Base-by-base conservation (phyloP, 2,888 invertebrate species). In the Leuctra nigra region DNA sequence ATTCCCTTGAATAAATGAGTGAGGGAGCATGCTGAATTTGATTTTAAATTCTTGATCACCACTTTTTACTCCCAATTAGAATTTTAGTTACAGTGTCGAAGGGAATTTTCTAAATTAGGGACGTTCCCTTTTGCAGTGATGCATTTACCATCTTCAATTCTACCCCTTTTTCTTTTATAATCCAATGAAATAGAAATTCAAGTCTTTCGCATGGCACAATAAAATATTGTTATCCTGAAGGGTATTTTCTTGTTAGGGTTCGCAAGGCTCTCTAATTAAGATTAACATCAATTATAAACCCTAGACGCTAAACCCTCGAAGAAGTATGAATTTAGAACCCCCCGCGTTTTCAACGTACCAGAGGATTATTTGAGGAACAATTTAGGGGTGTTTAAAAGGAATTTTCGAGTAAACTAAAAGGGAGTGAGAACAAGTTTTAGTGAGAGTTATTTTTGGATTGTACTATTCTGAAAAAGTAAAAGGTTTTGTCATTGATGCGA, bases 171-270 rank as follows among this genome's bases (percentile, higher is more conserved):
- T n/a, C n/a, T n/a, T 35, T 53, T 57, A 46, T 57, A 57, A 57
- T 54, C 57, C 57, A 57, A 57, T 57, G 57, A 57, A 57, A 57
- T 47, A 53, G 48, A 48, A 57, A 57, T 57, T 57, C 57, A 29
- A 54, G 47, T 47, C 23, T 47, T 47, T 47, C 47, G n/a, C n/a
- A 24, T 47, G 47, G 47, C 25, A 25, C 25, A 25, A 47, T 47
- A 47, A 47, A 47, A 47, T 47, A 47, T 47, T 47, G 47, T 47
- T 25, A 24, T 25, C 25, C 47, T 47, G 24, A 14, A 24, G 25
- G 47, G 47, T 47, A 47, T 47, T 47, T 47, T 47, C 47, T 47
- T 47, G 47, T 47, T 25, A 47, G 47, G 47, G 47, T 7, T 23
- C 29, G n/a, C 47, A 47, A 47, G 47, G 24, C 23, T 22, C n/a